Evolutionary conservation across 2,797 vertebrate species (phyloP).

Genomic region (Gymnopithys bicolor): DNA sequence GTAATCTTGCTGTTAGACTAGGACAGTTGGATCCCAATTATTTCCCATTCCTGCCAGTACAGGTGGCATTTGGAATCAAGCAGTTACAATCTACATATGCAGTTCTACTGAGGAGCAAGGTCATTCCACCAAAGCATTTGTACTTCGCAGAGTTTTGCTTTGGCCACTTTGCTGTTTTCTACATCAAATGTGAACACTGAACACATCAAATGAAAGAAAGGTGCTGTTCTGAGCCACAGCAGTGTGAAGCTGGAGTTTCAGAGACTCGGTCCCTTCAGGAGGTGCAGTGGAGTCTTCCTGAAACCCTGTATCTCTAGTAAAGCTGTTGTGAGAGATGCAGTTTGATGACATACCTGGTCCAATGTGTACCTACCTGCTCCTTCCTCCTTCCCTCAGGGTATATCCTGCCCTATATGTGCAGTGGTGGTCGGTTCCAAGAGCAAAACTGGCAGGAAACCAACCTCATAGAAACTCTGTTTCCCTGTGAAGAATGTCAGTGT

Average conservation of each 20-base stretch:
- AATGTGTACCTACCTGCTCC: background rate
- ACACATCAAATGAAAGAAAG: background rate
- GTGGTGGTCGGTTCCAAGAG: background rate
- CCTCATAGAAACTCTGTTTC: background rate
- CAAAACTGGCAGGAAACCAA: background rate
- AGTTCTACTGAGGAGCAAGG: background rate
- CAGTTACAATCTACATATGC: background rate
- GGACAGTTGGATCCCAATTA: background rate
- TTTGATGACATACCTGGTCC: background rate
- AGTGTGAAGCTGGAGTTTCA: background rate
- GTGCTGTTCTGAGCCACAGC: accelerated
- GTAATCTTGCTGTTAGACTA: background rate
- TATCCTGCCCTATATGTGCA: background rate
- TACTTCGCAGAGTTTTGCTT: background rate
- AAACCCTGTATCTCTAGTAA: background rate
- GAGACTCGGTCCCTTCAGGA: background rate
- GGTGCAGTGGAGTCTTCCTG: background rate
- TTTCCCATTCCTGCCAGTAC: background rate
- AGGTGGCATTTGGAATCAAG: background rate
- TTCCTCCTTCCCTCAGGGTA: background rate
- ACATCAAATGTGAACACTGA: background rate
- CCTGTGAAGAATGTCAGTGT: background rate
- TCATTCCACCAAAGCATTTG: background rate
- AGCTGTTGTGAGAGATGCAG: background rate
- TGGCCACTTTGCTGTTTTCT: background rate